Evolutionary conservation across 2,113 vertebrate species (phyloP).

Genomic region (Leptocoma aspasia): DNA sequence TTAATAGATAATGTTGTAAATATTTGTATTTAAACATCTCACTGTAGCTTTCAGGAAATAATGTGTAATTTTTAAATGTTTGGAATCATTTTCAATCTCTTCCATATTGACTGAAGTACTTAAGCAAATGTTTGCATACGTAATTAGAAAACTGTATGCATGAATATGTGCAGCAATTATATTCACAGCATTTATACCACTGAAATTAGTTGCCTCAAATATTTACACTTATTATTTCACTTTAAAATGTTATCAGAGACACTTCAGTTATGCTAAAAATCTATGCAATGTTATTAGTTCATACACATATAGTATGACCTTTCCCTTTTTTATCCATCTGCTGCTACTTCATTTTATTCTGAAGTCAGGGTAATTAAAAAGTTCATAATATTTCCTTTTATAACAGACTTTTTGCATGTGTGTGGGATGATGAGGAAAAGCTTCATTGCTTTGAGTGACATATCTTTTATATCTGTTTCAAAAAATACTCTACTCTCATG

Average conservation of each 20-base stretch:
- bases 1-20: background rate
- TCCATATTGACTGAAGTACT: background rate
- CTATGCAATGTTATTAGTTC: background rate
- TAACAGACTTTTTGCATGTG: background rate
- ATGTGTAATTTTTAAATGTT: background rate
- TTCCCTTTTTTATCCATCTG: background rate
- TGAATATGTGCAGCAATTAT: background rate
- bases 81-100: background rate
- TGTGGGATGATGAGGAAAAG: background rate
- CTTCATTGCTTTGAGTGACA: background rate
- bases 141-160: background rate
- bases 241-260: background rate
- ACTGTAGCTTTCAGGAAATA: background rate
- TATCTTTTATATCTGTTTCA: background rate
- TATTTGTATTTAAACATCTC: conserved; percentile 3
- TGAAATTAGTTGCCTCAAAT: background rate
- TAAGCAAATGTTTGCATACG: conserved; percentile 32
- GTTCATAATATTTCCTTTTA: background rate
- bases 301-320: background rate
- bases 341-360: background rate
- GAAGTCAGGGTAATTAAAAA: background rate
- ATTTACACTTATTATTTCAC: background rate
- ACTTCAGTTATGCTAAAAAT: background rate
- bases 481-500: background rate
- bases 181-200: background rate